phyloP scores from a whole-genome alignment of 2,797 vertebrate genomes.

The Semotilus atromaculatus region DNA sequence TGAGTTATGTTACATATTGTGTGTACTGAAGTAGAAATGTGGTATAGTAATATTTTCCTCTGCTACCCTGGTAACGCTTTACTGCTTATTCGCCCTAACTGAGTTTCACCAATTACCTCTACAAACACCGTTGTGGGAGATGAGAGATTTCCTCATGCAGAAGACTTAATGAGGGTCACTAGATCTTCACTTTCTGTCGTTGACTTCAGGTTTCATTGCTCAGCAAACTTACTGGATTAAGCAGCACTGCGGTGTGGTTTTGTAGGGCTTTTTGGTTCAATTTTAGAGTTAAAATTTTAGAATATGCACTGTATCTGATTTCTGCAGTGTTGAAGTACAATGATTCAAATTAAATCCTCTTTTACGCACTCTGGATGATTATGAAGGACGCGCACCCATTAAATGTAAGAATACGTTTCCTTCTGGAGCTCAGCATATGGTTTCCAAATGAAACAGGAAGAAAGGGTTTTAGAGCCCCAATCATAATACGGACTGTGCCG shows the following conservation, averaged over 20 bases:
- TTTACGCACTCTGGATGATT: constrained; percentile 43
- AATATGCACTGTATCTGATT: constrained; percentile 19
- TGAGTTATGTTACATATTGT: not conserved
- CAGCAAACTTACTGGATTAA: constrained; percentile 17
- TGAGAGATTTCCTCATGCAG: constrained; percentile 40
- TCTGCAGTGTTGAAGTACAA: not conserved
- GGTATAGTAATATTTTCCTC: constrained; percentile 38
- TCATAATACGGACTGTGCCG: constrained; percentile 83
- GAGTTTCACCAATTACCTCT: constrained; percentile 55
- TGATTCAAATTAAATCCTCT: constrained; percentile 22
- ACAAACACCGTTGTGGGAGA: constrained; percentile 51
- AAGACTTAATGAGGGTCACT: constrained; percentile 41
- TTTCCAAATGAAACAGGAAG: constrained; percentile 95
- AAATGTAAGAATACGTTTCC: constrained; percentile 91
- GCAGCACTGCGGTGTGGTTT: constrained; percentile 7
- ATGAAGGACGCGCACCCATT: constrained; percentile 72
- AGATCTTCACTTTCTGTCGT: constrained; percentile 23
- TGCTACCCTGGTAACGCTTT: constrained; percentile 52
- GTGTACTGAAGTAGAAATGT: not conserved
- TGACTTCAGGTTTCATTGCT: constrained; percentile 25
- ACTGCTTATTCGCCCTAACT: constrained; percentile 46
- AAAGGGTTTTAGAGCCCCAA: constrained; percentile 86
- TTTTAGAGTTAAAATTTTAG: not conserved
- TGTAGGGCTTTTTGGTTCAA: not conserved
- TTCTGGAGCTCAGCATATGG: constrained; percentile 80